phyloP scores from a whole-genome alignment of 92 coral and sea anemone species.

The Porites evermanni region DNA sequence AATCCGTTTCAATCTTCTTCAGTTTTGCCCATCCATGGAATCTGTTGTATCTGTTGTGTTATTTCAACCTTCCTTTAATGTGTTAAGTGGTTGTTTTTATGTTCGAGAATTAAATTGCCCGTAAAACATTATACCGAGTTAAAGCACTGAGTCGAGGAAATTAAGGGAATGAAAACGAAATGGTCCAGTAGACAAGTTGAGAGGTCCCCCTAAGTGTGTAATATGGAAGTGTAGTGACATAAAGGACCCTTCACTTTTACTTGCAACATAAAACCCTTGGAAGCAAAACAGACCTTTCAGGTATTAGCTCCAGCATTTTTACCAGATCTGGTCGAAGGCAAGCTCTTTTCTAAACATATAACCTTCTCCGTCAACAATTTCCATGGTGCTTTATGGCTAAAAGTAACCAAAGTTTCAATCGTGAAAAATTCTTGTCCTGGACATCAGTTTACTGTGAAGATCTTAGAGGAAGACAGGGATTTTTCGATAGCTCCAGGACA shows the following conservation, averaged over 20 bases:
- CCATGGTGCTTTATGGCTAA: constrained; percentile 80
- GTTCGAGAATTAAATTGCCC: no score
- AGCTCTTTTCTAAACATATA: constrained; percentile 72
- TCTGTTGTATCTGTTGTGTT: no score
- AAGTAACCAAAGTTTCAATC: constrained; percentile 69
- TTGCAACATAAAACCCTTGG: constrained; percentile 64
- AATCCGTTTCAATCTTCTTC: no score
- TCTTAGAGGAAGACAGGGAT: constrained; percentile 46
- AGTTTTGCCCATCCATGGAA: no score
- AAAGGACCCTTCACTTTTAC: constrained; percentile 75
- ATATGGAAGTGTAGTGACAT: no score
- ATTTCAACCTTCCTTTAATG: no score
- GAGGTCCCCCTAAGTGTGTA: no score
- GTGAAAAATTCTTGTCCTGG: constrained; percentile 38
- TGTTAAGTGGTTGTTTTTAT: no score
- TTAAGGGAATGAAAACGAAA: no score
- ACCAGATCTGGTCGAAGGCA: constrained; percentile 93
- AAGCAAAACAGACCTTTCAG: constrained; percentile 58
- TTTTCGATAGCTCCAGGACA: constrained; percentile 93
- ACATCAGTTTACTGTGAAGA: constrained; percentile 40
- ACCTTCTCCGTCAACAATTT: constrained; percentile 79
- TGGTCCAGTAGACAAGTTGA: no score
- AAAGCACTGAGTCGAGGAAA: no score
- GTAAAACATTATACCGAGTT: no score
- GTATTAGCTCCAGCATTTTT: constrained; percentile 70